Evolutionary conservation across 1,140 invertebrate species (phyloP).

Genomic region (Hyles vespertilio): DNA sequence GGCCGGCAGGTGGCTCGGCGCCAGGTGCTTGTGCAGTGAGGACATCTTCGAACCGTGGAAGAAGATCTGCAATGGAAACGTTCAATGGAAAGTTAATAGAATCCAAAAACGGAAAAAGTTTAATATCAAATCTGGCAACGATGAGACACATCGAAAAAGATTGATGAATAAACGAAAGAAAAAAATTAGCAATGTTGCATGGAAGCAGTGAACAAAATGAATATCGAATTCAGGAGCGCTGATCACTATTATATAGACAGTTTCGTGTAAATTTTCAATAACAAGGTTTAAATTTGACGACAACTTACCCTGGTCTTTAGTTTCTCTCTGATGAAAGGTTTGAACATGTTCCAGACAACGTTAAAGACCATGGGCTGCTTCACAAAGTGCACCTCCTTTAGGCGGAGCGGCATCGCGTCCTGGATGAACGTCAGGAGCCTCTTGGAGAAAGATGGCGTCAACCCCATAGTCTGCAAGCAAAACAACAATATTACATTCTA

Average conservation of each 20-base stretch:
- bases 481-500: slow-evolving; percentile 17
- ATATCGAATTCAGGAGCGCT: too few relatives aligned
- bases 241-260: too few relatives aligned
- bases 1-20: slow-evolving; percentile 80
- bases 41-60: slow-evolving; percentile 87
- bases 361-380: slow-evolving; percentile 94
- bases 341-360: slow-evolving; percentile 91
- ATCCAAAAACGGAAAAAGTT: too few relatives aligned
- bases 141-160: too few relatives aligned
- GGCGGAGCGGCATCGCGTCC: slow-evolving; percentile 90
- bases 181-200: too few relatives aligned
- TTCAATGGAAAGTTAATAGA: too few relatives aligned
- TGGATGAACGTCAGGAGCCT: slow-evolving; percentile 87
- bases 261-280: too few relatives aligned
- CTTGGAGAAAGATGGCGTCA: slow-evolving; percentile 85
- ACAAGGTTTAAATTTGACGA: neutral
- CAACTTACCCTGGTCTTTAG: slow-evolving; percentile 84
- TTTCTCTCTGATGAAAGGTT: slow-evolving; percentile 91
- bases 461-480: slow-evolving; percentile 73
- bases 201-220: too few relatives aligned
- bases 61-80: slow-evolving; percentile 76
- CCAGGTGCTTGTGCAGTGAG: slow-evolving; percentile 82
- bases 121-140: too few relatives aligned
- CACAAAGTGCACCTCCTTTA: slow-evolving; percentile 93
- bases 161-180: too few relatives aligned